Base-by-base conservation (phyloP, 2,797 vertebrate species). In the Crocidura indochinensis region DNA sequence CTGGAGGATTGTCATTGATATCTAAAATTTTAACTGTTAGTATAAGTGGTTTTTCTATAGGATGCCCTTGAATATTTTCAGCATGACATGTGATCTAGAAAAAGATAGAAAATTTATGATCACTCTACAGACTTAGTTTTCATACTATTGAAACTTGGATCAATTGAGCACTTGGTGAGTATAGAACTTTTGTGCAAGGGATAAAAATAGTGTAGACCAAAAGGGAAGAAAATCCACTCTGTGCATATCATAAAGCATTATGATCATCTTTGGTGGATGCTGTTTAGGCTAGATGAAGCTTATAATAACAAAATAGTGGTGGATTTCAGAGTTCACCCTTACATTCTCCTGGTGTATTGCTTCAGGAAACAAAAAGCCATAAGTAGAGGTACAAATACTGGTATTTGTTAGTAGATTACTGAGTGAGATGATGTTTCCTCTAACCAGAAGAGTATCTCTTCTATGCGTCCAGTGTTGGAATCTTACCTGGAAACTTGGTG, bases 1-100 rank as follows among this genome's bases (percentile, higher is more conserved):
- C 94, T 15, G 99, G 99, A 76, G 88, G 0, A 67, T 99, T 99
- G 92, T 99, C 99, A 94, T 99, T 99, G 91, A 98, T 78, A 94
- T 99, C 99, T 71, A 98, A 1, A 86, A 99, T 97, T 93, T 80
- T 97, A 92, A 99, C 94, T 10, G 81, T 93, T 71, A 99, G 95
- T 11, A 98, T 97, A 93, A 99, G 98, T 75, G 97, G 95, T 0
- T 95, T 97, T 95, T 99, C 99, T 27, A 98, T 97, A 0, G 74
- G 9, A 10, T 5, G 49, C 53, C 98, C 98, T 44, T 96, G 20
- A 0, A 0, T 4, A 87, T 96, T 98, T 8, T 88, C 87, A 2
- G 99, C 99, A 0, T 96, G 29, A 51, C 99, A 99, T 75, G 90
- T 97, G 47, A 99, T 96, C 99, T 99, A 93, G 60, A 98, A 97